phyloP scores from a whole-genome alignment of 1,140 invertebrate genomes.

The Lasaia peninsularis region DNA sequence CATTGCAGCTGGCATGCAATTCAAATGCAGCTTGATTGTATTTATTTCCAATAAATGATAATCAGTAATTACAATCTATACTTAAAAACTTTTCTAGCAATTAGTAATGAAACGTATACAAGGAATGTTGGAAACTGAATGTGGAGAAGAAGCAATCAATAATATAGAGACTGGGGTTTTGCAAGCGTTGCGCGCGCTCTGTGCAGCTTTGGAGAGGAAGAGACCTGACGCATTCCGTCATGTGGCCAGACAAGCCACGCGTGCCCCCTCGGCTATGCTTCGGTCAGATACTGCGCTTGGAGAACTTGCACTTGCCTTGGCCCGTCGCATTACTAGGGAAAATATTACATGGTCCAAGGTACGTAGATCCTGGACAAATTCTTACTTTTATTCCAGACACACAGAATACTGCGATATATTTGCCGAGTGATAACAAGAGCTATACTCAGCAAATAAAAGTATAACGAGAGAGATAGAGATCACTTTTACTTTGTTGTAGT shows the following conservation, averaged over 20 bases:
- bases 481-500: no score
- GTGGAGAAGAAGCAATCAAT: conserved; percentile 56
- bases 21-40: no score
- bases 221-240: conserved; percentile 66
- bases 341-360: conserved; percentile 76
- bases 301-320: conserved; percentile 66
- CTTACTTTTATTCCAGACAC: no score
- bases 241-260: conserved; percentile 63
- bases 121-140: conserved; percentile 67
- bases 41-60: no score
- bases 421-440: no score
- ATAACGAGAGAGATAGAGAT: no score
- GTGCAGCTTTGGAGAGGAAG: conserved; percentile 66
- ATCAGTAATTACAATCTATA: no score
- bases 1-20: no score
- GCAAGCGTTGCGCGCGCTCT: conserved; percentile 51
- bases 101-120: conserved; percentile 66
- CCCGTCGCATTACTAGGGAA: conserved; percentile 64
- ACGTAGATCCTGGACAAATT: background rate
- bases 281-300: conserved; percentile 60
- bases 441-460: no score
- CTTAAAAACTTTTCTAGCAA: conserved; percentile 29
- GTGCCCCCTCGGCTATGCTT: conserved; percentile 56
- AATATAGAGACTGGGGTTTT: conserved; percentile 51
- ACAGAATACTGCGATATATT: no score